A percentile compares a stretch with the other conserved stretches of the same genome.
These are phyloP conservation scores for Galerucella calmariensis DNA, from an alignment of 2,888 invertebrate genomes.

Conservation along the genomic window DNA sequence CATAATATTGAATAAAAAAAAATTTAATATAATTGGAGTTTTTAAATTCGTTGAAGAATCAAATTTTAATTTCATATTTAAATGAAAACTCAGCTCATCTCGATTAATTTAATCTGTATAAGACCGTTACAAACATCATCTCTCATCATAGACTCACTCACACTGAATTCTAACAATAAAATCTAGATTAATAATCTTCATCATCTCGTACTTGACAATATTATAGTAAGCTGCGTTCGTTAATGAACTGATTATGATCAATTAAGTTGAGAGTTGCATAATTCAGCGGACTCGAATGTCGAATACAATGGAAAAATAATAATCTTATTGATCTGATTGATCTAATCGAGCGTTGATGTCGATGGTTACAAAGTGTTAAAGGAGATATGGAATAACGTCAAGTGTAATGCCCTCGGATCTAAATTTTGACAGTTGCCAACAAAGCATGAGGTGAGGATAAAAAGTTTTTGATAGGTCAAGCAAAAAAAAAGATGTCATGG, in stretches of 20 bases:
- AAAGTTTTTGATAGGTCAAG: neutral
- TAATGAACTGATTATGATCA: slow-evolving; percentile 30
- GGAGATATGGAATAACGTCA: slow-evolving; percentile 15
- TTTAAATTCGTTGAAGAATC: too few species aligned
- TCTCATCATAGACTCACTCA: neutral
- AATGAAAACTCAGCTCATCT: too few species aligned
- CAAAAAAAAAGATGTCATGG: neutral
- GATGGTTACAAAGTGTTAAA: slow-evolving; percentile 26
- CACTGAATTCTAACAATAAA: neutral
- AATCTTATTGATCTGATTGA: slow-evolving; percentile 23
- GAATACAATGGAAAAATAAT: slow-evolving; percentile 28
- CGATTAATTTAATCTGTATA: neutral
- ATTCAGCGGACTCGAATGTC: slow-evolving; percentile 25
- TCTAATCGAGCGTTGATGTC: slow-evolving; percentile 12
- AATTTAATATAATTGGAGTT: too few species aligned
- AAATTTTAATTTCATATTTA: too few species aligned
- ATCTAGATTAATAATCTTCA: slow-evolving; percentile 18
- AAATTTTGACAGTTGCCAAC: neutral
- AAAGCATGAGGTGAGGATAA: neutral
- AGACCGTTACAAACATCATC: neutral
- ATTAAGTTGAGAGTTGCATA: slow-evolving; percentile 22
- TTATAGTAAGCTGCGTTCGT: slow-evolving; percentile 15
- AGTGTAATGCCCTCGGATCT: slow-evolving; percentile 17
- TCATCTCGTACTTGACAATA: slow-evolving; percentile 22
- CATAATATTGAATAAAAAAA: too few species aligned